Evolutionary conservation across 1,140 invertebrate genomes (phyloP).

Genomic region (Lepidurus couesii): DNA sequence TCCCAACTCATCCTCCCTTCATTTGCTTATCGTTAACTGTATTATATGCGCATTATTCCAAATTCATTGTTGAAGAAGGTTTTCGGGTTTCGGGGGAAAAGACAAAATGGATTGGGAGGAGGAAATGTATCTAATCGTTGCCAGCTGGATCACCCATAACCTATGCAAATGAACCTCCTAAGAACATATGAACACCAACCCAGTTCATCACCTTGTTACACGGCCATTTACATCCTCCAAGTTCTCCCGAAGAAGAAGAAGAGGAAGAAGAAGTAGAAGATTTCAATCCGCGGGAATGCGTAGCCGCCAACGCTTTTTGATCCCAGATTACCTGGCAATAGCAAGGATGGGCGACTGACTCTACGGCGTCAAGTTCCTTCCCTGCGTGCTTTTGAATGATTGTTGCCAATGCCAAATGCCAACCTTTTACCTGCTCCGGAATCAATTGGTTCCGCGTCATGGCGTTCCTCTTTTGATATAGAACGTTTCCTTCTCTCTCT

Average conservation of each 20-base stretch:
- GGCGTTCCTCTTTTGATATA: neutral
- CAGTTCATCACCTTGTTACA: slow-evolving; percentile 15
- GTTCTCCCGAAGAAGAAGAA: neutral
- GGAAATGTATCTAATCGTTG: neutral
- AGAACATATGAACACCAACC: neutral
- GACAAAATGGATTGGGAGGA: neutral
- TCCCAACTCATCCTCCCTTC: neutral
- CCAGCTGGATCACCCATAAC: neutral
- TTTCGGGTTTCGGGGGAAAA: neutral
- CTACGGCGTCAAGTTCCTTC: neutral
- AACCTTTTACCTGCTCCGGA: slow-evolving; percentile 18
- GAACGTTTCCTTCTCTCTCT: neutral
- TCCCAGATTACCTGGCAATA: neutral
- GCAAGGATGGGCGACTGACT: neutral
- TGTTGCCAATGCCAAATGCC: slow-evolving; percentile 15
- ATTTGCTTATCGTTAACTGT: neutral
- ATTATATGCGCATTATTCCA: neutral
- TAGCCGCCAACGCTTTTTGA: slow-evolving; percentile 1
- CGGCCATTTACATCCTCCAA: neutral
- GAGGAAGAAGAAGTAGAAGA: too few relatives aligned
- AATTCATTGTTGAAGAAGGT: too few relatives aligned
- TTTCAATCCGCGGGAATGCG: neutral
- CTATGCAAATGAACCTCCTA: neutral
- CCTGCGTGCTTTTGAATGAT: slow-evolving; percentile 5
- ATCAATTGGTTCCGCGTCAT: slow-evolving; percentile 10